Evolutionary conservation across 2,113 vertebrate genomes (phyloP), one percentile per base, ranked within the genome.

Genomic region (Strix aluco): DNA sequence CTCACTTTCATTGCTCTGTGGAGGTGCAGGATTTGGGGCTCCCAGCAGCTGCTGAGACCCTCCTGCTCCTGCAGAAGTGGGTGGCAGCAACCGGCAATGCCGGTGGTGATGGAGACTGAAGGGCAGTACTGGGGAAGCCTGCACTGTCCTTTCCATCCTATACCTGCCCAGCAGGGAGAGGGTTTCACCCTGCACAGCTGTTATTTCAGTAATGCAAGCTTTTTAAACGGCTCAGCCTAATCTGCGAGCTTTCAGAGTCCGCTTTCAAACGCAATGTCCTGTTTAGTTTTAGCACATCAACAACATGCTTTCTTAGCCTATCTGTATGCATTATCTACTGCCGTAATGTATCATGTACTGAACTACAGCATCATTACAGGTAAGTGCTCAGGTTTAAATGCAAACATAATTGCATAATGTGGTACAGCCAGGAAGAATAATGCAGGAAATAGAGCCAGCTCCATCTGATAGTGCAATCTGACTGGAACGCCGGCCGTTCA

Each of bases 311-410:
- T 97, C 97, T 97, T 96, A 93, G 97, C 96, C 98, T 98, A 98
- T 97, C 97, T 95, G 86, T 96, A 90, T 95, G 97, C 97, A 97
- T 98, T 97, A 97, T 97, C 96, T 97, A 90, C 97, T 97, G 96
- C 97, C 77, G 95, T 97, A 97, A 98, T 98, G 98, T 97, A 98
- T 98, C 98, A 95, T 97, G 97, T 66, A 86, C 97, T 42, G 91
- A 95, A 54, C 92, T 97, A 88, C 96, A 96, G 97, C 93, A 92
- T 97, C 97, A 98, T 98, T 97, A 98, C 97, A 98, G 95, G 97
- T 98, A 98, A 98, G 97, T 95, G 98, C 97, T 95, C 97, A 97
- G 97, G 95, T 98, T 98, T 97, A 98, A 98, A 98, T 98, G 98
- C 97, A 97, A 97, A 97, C 94, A 96, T 98, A 98, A 98, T 98